Conservation (phyloP, 2,888 invertebrate species). For the Timandra comae region DNA sequence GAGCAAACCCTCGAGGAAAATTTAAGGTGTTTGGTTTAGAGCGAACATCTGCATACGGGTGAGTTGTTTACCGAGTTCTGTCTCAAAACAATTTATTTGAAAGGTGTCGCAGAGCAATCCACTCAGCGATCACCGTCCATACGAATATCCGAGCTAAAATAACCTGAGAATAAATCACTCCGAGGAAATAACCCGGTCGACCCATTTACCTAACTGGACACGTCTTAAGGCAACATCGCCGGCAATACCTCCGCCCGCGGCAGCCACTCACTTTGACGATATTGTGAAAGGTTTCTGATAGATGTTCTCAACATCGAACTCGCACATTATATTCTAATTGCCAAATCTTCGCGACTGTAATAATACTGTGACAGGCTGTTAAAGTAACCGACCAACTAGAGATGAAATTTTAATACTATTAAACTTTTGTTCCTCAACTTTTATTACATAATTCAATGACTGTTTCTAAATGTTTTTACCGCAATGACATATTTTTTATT, state of each 20-base stretch:
- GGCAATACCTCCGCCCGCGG: conserved; percentile 29
- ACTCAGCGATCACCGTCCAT: conserved; percentile 57
- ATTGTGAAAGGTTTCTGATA: conserved; percentile 39
- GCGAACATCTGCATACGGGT: conserved; percentile 63
- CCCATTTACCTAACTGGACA: conserved; percentile 55
- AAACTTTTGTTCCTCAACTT: no score
- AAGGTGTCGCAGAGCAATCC: conserved; percentile 73
- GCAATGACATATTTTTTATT: no score
- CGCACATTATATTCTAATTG: no score
- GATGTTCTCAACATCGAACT: conserved; percentile 24
- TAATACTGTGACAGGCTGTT: no score
- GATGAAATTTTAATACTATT: no score
- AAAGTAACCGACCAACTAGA: no score
- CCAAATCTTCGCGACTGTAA: no score
- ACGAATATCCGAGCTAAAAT: conserved; percentile 50
- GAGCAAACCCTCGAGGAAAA: conserved; percentile 48
- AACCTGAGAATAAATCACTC: conserved; percentile 61
- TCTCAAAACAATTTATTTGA: conserved; percentile 75
- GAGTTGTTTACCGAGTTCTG: conserved; percentile 66
- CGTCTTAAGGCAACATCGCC: conserved; percentile 40
- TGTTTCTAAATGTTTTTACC: no score
- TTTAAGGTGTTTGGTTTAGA: conserved; percentile 57
- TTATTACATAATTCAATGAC: no score
- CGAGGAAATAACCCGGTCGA: conserved; percentile 47
- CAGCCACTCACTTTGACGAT: conserved; percentile 30